Evolutionary conservation across 2,113 vertebrate genomes (phyloP), one percentile per base, ranked within the genome.

Genomic region (Marmota monax): DNA sequence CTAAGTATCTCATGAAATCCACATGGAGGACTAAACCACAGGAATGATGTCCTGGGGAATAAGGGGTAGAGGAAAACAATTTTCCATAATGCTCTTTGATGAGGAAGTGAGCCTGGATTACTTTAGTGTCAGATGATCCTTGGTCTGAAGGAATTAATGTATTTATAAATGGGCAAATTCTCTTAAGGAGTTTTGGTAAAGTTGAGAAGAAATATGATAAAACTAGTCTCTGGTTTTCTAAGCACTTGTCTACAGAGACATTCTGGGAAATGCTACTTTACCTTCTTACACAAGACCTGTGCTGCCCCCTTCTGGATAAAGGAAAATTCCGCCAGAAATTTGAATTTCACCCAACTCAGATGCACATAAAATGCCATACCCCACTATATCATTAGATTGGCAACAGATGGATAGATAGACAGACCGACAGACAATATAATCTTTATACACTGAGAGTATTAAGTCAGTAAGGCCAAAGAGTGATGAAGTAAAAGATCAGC

Each of bases 231-330:
- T 69, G 4, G 32, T 94, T 84, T 90, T 77, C 34, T 1, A 87
- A 69, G 32, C 5, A 63, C 4, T 34, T 37, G 5, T 5, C 87
- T 72, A 9, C 2, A 34, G 32, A 80, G 53, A 56, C 29, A 20
- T 42, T 48, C 37, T 58, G 37, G 53, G 34, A 67, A 86, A 73
- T 61, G 8, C 4, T 42, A n/a, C 3, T 56, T 32, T 67, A 39
- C 3, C 25, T 58, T 27, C 42, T 72, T 72, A 73, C 11, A 8
- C 1, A n/a, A 58, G 48, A n/a, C 7, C 32, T 90, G 70, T 92
- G 84, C 72, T 92, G 88, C 27, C 87, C 90, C 84, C 83, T 95
- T 65, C 94, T 84, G 90, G 79, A 79, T 9, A 65, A 87, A 72
- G 20, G 22, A 73, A 72, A 73, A 86, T 69, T 69, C 34, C 37